phyloP scores from a whole-genome alignment of 2,113 vertebrate species.

The Neogobius melanostomus region DNA sequence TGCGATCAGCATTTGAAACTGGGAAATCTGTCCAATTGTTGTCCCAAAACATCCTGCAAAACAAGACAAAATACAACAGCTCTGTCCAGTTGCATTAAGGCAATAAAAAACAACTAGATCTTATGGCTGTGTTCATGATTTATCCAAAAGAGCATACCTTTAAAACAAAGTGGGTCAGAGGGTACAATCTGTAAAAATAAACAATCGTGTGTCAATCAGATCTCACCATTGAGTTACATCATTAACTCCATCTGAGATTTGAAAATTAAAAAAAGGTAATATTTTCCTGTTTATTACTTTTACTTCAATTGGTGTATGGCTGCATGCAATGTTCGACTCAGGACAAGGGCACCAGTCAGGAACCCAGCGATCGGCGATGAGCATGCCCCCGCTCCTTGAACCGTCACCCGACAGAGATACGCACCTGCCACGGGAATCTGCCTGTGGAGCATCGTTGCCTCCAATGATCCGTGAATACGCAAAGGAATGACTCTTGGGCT shows the following conservation, averaged over 20 bases:
- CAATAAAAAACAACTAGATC: no score
- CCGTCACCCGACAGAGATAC: slow-evolving; percentile 19
- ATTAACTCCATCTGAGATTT: no score
- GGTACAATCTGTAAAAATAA: no score
- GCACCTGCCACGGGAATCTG: slow-evolving; percentile 74
- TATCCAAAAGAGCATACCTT: no score
- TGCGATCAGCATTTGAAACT: accelerated
- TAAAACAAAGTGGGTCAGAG: no score
- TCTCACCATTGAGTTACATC: no score
- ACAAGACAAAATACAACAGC: background rate
- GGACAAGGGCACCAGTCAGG: slow-evolving; percentile 68
- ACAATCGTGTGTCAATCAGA: no score
- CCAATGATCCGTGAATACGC: slow-evolving; percentile 51
- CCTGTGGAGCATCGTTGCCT: slow-evolving; percentile 18
- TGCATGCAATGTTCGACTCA: accelerated
- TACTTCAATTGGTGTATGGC: accelerated
- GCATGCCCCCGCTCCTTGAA: slow-evolving; percentile 65
- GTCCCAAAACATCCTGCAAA: slow-evolving; percentile 40
- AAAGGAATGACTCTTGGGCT: slow-evolving; percentile 5
- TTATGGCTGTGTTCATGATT: no score
- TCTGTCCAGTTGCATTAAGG: no score
- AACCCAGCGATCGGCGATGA: slow-evolving; percentile 71
- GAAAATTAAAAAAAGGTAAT: no score
- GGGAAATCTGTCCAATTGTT: background rate
- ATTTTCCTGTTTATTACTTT: slow-evolving; percentile 27